These are phyloP conservation scores for Acanthosepion esculentum DNA, from an alignment of 2,888 invertebrate species.

Conservation along the genomic window DNA sequence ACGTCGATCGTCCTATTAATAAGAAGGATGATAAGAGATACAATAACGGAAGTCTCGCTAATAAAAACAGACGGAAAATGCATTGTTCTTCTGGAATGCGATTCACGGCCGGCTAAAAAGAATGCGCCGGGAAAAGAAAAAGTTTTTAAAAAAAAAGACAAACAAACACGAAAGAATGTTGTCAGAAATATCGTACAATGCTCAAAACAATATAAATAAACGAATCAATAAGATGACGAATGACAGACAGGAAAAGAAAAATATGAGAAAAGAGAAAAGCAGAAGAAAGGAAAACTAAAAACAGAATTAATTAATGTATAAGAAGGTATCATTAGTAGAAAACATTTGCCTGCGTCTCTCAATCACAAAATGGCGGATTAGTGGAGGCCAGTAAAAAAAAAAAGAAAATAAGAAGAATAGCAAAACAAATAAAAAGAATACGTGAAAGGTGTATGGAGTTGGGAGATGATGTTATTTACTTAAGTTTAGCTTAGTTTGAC, in stretches of 20 bases:
- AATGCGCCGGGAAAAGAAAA: neutral
- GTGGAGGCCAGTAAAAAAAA: neutral
- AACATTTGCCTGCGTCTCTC: neutral
- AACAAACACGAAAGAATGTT: neutral
- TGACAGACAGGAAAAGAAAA: neutral
- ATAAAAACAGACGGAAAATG: slow-evolving; percentile 8
- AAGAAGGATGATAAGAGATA: neutral
- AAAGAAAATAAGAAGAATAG: too few species aligned
- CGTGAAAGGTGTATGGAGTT: too few species aligned
- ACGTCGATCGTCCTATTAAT: neutral
- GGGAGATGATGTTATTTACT: too few species aligned
- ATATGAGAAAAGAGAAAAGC: neutral
- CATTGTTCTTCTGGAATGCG: neutral
- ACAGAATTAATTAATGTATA: neutral
- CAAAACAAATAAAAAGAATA: too few species aligned
- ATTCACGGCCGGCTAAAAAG: neutral
- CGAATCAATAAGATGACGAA: neutral
- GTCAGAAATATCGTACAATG: neutral
- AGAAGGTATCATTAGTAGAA: neutral
- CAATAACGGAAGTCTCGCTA: neutral
- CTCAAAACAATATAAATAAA: neutral
- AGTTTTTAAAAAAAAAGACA: neutral
- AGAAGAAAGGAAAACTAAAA: neutral
- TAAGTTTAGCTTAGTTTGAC: too few species aligned
- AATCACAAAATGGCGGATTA: neutral